Evolutionary conservation across 2,888 invertebrate genomes (phyloP), one percentile per base, ranked within the genome.

Genomic region (Merodon equestris): DNA sequence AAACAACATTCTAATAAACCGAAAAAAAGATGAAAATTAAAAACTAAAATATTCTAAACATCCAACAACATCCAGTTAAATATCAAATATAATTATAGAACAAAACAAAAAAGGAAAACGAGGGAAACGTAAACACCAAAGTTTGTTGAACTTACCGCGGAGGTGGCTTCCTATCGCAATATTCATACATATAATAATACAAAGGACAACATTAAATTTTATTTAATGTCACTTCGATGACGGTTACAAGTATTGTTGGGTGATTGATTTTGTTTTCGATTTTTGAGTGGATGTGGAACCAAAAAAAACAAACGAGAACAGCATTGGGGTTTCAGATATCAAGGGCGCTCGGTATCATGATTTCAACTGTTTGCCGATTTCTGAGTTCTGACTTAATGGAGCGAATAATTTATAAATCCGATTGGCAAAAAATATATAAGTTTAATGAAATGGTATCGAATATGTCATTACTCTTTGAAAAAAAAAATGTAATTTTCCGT

Each of bases 181-280:
- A 79, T 74, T 79, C 79, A 79, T 79, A 79, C 79, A 79, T 74
- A 79, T 74, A 79, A 74, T 74, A 79, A 79, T 79, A 79, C 74
- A 79, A 79, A 79, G 73, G 64, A 74, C 79, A 79, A 74, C 67
- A 74, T 79, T 79, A 74, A 79, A 68, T 74, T 54, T 70, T 79
- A 74, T 79, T 66, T 74, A 60, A 74, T 79, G 79, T 64, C 79
- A 74, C 68, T 54, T 63, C 64, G 74, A 74, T 68, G 74, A 74
- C 79, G 42, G 66, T 48, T 42, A 60, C 58, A 70, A 76, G 45
- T 66, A 40, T 76, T 48, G 63, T 61, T 61, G 40, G 51, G 53
- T 36, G 60, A 27, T 19, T 53, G n/a, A n/a, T n/a, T n/a, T n/a
- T n/a, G n/a, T n/a, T n/a, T n/a, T n/a, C n/a, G n/a, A n/a, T 27